phyloP scores from a whole-genome alignment of 2,888 invertebrate species.

The Rhagonycha lutea region DNA sequence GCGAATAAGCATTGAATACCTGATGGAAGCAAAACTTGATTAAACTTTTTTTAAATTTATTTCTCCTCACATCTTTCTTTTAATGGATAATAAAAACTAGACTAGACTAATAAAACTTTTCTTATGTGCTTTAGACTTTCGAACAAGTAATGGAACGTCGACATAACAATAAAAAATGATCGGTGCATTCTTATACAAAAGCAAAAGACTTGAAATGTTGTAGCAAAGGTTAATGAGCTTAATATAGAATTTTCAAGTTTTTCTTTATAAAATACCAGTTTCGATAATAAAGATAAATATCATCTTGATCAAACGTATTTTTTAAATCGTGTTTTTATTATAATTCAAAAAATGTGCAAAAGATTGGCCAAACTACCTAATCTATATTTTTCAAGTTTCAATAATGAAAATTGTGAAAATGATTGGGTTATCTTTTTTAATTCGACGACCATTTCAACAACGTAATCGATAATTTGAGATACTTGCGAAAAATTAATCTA shows the following conservation, averaged over 20 bases:
- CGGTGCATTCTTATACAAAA: slow-evolving; percentile 22
- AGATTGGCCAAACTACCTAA: not conserved
- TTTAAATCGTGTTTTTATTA: not conserved
- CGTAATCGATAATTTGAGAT: not conserved
- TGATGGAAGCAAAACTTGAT: not conserved
- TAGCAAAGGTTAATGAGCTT: slow-evolving; percentile 24
- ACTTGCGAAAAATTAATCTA: not conserved
- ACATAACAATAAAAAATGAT: slow-evolving; percentile 8
- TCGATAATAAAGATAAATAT: slow-evolving; percentile 1
- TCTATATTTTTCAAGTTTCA: no score
- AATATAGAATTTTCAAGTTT: slow-evolving; percentile 8
- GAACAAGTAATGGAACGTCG: not conserved
- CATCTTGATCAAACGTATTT: not conserved
- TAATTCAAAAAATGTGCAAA: not conserved
- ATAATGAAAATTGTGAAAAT: no score
- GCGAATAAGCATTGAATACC: not conserved
- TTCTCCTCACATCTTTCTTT: not conserved
- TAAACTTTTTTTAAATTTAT: not conserved
- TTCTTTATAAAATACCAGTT: slow-evolving; percentile 3
- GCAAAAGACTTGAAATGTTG: slow-evolving; percentile 16
- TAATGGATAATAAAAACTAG: not conserved
- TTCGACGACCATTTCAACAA: not conserved
- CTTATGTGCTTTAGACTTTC: not conserved
- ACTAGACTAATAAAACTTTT: not conserved
- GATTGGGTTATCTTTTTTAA: no score